Base-by-base conservation (phyloP, 53 echinoderm and acorn worm genomes). In the Holothuria scabra region DNA sequence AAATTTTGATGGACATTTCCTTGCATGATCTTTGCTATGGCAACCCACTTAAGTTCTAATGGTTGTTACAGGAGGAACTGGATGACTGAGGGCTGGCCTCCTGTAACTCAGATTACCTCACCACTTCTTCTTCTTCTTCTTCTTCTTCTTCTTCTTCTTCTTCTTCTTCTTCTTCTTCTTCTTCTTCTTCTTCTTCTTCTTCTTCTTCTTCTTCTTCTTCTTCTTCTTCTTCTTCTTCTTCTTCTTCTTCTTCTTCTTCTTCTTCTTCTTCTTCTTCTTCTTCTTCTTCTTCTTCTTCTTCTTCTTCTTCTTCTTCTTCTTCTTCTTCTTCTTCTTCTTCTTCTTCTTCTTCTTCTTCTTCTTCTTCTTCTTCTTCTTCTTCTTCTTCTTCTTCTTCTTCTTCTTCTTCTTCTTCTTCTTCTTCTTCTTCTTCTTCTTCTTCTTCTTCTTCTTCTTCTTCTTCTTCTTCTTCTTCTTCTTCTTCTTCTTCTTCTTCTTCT, bases 151-250 rank as follows among this genome's bases (percentile, higher is more conserved):
- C 32, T 75, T 38, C 44, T 75, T 14, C 44, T 75, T 20, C 44
- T 38, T 20, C 76, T 75, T 38, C 44, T 35, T 38, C 76, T 75
- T 38, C 76, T 75, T 38, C 76, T 75, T 38, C 76, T 75, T 38
- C 76, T 75, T 38, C 76, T 75, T 38, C 76, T 75, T 38, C 76
- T 75, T 38, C 76, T 75, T 38, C 76, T 75, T 38, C 76, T 75
- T 38, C 76, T 75, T 38, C 76, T 75, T 38, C 76, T 75, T 38
- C 76, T 75, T 38, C 76, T 75, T 38, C 76, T 75, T 38, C 76
- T 75, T 38, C 76, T 75, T 38, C 76, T 75, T 38, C 76, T 75
- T 38, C 76, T 75, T 38, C 76, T 75, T 38, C 76, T 75, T 38
- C 76, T 75, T 38, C 76, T 75, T 38, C 76, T 75, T 38, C 76